A percentile compares a stretch with the other conserved stretches of the same genome.
These are phyloP conservation scores for Eretmocerus hayati DNA, from an alignment of 2,888 invertebrate species.

Conservation along the genomic window DNA sequence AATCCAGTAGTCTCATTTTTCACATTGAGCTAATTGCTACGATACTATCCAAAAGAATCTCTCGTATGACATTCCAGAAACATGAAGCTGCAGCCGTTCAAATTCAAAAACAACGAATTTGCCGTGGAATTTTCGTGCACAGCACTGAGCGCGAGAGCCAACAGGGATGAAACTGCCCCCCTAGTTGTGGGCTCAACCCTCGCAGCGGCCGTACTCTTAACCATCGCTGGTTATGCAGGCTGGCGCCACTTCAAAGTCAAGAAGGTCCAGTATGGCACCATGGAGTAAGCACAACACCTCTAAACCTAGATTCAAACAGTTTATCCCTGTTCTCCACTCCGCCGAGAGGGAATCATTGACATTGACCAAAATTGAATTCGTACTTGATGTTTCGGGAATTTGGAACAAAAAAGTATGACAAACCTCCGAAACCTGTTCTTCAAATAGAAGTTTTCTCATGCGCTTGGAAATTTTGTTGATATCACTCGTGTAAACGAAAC, in stretches of 20 bases:
- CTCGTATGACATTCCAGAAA: slow-evolving; percentile 28
- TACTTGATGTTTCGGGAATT: no score
- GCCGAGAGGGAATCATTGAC: no score
- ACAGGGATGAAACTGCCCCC: slow-evolving; percentile 77
- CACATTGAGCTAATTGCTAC: no score
- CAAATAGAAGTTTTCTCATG: no score
- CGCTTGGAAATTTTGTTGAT: no score
- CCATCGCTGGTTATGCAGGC: slow-evolving; percentile 77
- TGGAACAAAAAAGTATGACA: no score
- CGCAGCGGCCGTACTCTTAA: slow-evolving; percentile 73
- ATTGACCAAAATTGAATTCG: no score
- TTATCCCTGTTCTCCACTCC: no score
- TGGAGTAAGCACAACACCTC: slow-evolving; percentile 63
- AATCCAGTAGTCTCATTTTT: no score
- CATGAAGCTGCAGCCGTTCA: slow-evolving; percentile 78
- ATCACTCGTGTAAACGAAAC: no score
- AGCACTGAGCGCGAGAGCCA: slow-evolving; percentile 48
- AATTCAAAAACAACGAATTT: slow-evolving; percentile 71
- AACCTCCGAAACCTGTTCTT: no score
- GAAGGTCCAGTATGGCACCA: slow-evolving; percentile 86
- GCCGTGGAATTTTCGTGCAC: slow-evolving; percentile 65
- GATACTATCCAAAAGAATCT: no score
- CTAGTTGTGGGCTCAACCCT: slow-evolving; percentile 76
- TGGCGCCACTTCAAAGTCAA: slow-evolving; percentile 82
- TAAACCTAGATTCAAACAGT: not conserved